Conservation (phyloP, 2,797 vertebrate species). For the Acropternis orthonyx region DNA sequence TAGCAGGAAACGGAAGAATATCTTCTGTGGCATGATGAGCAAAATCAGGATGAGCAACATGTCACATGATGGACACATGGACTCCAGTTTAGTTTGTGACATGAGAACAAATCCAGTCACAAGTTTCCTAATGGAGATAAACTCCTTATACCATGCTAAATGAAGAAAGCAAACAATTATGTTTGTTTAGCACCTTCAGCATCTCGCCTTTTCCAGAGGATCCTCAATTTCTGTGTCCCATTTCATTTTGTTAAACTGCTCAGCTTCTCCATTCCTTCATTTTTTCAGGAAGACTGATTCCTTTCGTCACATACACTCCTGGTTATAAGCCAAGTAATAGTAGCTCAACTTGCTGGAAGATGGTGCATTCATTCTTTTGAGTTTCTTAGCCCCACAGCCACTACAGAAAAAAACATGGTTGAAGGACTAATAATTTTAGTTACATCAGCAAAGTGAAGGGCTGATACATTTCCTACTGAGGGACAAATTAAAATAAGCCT, state of each 20-base stretch:
- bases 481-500: conserved; percentile 7
- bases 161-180: not conserved
- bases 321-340: not conserved
- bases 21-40: not conserved
- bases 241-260: not conserved
- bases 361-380: not conserved
- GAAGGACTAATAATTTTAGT: not conserved
- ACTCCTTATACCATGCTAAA: not conserved
- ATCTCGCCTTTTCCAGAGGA: not conserved
- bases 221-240: not conserved
- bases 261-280: not conserved
- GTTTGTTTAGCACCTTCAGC: not conserved
- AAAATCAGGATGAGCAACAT: not conserved
- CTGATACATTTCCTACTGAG: not conserved
- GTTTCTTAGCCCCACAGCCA: not conserved
- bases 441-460: not conserved
- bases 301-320: not conserved
- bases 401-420: not conserved
- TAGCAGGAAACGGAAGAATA: not conserved
- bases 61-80: not conserved
- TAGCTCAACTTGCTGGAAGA: not conserved
- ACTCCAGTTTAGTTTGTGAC: not conserved
- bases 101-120: not conserved
- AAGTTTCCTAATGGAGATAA: not conserved
- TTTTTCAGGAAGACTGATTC: not conserved